Evolutionary conservation across 2,888 invertebrate species (phyloP).

Genomic region (Thymelicus lineola): DNA sequence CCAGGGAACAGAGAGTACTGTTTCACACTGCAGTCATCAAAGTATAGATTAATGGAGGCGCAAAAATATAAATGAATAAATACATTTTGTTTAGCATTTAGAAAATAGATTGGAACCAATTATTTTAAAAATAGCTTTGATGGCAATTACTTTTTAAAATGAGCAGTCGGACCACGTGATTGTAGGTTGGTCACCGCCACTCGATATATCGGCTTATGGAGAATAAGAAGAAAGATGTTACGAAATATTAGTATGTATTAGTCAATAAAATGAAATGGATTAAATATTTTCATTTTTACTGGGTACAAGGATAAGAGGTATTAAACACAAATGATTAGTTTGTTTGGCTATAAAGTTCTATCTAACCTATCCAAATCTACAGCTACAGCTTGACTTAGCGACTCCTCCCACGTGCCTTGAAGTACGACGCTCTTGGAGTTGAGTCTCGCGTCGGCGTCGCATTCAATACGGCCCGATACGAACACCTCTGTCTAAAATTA

Average conservation of each 20-base stretch:
- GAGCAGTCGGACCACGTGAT: no score
- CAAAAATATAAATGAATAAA: background rate
- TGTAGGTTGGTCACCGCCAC: no score
- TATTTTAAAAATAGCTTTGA: no score
- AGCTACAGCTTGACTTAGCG: constrained; percentile 76
- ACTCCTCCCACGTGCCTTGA: constrained; percentile 86
- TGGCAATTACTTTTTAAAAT: no score
- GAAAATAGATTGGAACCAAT: no score
- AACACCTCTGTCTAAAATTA: constrained; percentile 65
- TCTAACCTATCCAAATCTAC: constrained; percentile 77
- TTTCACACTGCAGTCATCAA: constrained; percentile 59
- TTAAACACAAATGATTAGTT: no score
- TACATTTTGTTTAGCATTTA: background rate
- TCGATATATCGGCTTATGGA: no score
- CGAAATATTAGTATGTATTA: no score
- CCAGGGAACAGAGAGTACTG: constrained; percentile 91
- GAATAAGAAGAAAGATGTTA: no score
- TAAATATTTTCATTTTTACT: no score
- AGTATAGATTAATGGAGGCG: background rate
- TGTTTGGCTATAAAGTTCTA: background rate
- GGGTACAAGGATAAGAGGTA: no score
- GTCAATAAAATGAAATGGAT: no score
- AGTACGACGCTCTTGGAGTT: constrained; percentile 89
- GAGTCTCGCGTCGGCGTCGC: constrained; percentile 90
- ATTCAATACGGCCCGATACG: constrained; percentile 90